Conservation (phyloP, 2,113 vertebrate genomes). For the Agelaius tricolor region DNA sequence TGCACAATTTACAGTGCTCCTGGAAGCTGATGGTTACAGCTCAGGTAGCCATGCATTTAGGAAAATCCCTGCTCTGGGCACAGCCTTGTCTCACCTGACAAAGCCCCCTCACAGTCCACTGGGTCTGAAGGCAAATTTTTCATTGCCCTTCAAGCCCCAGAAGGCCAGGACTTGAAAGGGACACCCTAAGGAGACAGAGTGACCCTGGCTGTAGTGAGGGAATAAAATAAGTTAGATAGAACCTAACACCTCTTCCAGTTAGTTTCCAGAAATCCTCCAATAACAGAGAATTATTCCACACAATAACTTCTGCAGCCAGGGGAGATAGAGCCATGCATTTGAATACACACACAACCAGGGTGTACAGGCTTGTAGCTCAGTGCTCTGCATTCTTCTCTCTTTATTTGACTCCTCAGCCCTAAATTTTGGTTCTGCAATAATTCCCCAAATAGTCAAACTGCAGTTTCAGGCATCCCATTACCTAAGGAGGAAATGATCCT, state of each 20-base stretch:
- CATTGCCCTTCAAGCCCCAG: not conserved
- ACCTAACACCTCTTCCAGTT: not conserved
- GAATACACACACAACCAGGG: not conserved
- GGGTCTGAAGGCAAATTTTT: not conserved
- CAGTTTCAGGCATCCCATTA: not conserved
- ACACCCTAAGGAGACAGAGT: not conserved
- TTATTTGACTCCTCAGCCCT: not conserved
- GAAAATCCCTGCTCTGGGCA: not conserved
- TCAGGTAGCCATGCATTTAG: not conserved
- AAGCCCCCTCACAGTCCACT: not conserved
- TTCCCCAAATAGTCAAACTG: not conserved
- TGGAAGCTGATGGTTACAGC: not conserved
- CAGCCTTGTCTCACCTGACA: not conserved
- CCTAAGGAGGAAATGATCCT: not conserved
- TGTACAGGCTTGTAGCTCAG: not conserved
- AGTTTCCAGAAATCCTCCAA: not conserved
- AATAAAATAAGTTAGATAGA: not conserved
- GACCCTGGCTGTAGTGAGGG: not conserved
- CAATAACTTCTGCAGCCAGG: not conserved
- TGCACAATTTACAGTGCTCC: not conserved
- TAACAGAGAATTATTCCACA: not conserved
- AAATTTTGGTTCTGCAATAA: not conserved
- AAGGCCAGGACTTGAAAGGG: not conserved
- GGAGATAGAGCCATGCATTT: fast-evolving
- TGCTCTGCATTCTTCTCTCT: not conserved